Conservation (phyloP, 2,797 vertebrate species). For the Phaenicophaeus curvirostris region DNA sequence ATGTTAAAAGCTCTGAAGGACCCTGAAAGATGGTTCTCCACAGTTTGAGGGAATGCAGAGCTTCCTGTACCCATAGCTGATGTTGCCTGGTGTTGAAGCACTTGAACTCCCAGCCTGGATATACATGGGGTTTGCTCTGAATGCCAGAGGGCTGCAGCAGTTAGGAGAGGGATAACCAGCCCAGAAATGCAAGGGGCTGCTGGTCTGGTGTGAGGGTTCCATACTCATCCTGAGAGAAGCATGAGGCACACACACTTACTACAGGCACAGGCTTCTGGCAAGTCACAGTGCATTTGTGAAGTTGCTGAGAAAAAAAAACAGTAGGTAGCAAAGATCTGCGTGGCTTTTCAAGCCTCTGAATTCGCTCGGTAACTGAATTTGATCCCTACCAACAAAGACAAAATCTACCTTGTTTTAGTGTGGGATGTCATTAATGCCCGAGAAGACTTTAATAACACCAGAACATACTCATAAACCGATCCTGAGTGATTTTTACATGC, state of each 20-base stretch:
- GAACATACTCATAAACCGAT: background rate
- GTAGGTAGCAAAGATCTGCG: background rate
- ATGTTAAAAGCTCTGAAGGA: background rate
- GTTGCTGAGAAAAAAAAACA: background rate
- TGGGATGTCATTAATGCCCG: background rate
- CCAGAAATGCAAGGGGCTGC: background rate
- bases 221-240: background rate
- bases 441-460: background rate
- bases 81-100: rapidly evolving
- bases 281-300: background rate
- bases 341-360: background rate
- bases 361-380: background rate
- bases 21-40: background rate
- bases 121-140: rapidly evolving
- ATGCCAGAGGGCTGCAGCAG: background rate
- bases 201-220: background rate
- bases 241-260: rapidly evolving
- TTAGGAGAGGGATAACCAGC: background rate
- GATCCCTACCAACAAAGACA: background rate
- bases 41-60: rapidly evolving
- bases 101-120: rapidly evolving
- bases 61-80: background rate
- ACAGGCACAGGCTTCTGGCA: background rate
- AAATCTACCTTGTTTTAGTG: background rate
- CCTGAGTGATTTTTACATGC: background rate